Evolutionary conservation across 2,888 invertebrate species (phyloP).

Genomic region (Arctia plantaginis): DNA sequence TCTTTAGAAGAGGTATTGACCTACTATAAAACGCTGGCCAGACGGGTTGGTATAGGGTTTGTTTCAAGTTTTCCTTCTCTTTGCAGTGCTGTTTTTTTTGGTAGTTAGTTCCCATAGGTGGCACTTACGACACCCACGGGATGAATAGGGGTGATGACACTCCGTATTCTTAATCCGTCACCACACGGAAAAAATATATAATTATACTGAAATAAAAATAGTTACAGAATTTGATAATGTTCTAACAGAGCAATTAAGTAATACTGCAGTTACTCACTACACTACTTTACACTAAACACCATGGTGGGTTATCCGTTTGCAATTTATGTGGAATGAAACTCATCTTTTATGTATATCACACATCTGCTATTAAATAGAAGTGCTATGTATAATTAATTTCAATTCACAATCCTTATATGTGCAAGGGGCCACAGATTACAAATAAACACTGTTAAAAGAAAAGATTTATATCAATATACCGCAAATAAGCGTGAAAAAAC

Average conservation of each 20-base stretch:
- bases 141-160: too few species aligned
- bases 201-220: too few species aligned
- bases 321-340: background rate
- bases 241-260: background rate
- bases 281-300: background rate
- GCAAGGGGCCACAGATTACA: conserved; percentile 41
- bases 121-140: too few species aligned
- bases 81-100: too few species aligned
- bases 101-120: too few species aligned
- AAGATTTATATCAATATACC: conserved; percentile 80
- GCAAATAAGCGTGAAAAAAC: conserved; percentile 83
- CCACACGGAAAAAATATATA: too few species aligned
- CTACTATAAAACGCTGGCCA: too few species aligned
- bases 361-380: background rate
- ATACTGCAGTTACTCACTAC: background rate
- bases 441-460: conserved; percentile 72
- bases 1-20: too few species aligned
- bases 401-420: conserved; percentile 28
- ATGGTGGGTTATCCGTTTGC: background rate
- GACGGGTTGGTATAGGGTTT: too few species aligned
- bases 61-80: too few species aligned
- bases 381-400: conserved; percentile 1
- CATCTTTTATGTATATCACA: background rate
- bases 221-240: background rate
- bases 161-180: too few species aligned